Percentiles rank a stretch among this genome's conserved stretches.
Evolutionary conservation across 1,140 invertebrate species (phyloP).

Genomic region (Drosophila pseudoananassae): DNA sequence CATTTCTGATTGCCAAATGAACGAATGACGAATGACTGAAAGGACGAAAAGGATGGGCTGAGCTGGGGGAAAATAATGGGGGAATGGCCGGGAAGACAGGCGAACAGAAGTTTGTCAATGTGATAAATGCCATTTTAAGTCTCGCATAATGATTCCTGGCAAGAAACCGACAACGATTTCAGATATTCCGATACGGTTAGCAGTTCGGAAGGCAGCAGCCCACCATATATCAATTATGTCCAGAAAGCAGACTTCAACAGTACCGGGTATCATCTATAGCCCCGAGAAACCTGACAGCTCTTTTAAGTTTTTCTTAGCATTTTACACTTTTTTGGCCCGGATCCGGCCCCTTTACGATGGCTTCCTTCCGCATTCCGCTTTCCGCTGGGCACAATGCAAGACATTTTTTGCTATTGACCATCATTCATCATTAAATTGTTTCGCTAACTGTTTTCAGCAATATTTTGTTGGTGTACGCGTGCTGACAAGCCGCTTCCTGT

Average conservation of each 20-base stretch:
- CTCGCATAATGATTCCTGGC: slow-evolving; percentile 52
- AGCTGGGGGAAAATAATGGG: slow-evolving; percentile 9
- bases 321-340: background rate
- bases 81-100: background rate
- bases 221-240: background rate
- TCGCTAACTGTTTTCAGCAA: slow-evolving; percentile 77
- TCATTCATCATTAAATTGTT: slow-evolving; percentile 82
- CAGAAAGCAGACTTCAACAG: too few relatives aligned
- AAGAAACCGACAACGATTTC: background rate
- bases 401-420: slow-evolving; percentile 66
- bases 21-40: slow-evolving; percentile 51
- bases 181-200: background rate
- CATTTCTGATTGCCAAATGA: slow-evolving; percentile 55
- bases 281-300: too few relatives aligned
- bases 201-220: background rate
- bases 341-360: background rate
- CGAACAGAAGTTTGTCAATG: slow-evolving; percentile 53
- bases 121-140: slow-evolving; percentile 81
- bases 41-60: background rate
- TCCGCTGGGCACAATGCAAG: slow-evolving; percentile 15
- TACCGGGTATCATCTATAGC: too few relatives aligned
- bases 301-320: too few relatives aligned
- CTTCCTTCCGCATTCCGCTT: slow-evolving; percentile 6
- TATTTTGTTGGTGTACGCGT: slow-evolving; percentile 53
- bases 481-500: slow-evolving; percentile 76